phyloP scores from a whole-genome alignment of 1,140 invertebrate genomes.

The Batillaria attramentaria region DNA sequence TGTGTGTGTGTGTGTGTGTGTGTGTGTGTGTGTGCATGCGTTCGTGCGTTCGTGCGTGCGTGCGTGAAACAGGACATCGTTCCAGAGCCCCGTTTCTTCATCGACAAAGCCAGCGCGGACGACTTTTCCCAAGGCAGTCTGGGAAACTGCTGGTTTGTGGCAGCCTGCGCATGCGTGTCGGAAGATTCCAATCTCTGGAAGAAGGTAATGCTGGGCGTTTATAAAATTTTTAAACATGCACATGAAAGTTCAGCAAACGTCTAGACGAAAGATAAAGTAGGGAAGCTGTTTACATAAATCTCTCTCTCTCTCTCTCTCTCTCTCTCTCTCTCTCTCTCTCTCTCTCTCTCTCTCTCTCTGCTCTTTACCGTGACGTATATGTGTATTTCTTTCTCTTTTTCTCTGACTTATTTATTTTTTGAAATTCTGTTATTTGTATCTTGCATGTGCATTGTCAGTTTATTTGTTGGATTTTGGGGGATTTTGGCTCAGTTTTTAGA shows the following conservation, averaged over 20 bases:
- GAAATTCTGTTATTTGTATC: too few relatives aligned
- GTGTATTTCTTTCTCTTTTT: neutral
- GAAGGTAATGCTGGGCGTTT: constrained; percentile 60
- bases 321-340: neutral
- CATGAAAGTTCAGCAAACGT: too few relatives aligned
- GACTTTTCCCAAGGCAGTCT: constrained; percentile 76
- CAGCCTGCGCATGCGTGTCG: constrained; percentile 80
- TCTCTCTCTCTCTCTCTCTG: neutral
- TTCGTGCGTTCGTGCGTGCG: neutral
- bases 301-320: neutral
- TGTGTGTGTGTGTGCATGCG: neutral
- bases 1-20: neutral
- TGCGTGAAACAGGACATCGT: constrained; percentile 64
- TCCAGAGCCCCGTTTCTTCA: constrained; percentile 73
- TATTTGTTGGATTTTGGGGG: too few relatives aligned
- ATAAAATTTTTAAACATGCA: too few relatives aligned
- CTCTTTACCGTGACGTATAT: neutral
- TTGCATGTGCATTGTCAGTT: too few relatives aligned
- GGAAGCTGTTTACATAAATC: neutral
- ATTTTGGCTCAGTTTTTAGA: too few relatives aligned
- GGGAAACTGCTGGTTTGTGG: constrained; percentile 80
- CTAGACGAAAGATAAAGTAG: too few relatives aligned
- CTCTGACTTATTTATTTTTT: neutral
- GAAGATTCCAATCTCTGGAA: constrained; percentile 78
- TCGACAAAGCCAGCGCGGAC: constrained; percentile 75